phyloP scores from a whole-genome alignment of 2,888 invertebrate genomes.

The Papilio protenor region DNA sequence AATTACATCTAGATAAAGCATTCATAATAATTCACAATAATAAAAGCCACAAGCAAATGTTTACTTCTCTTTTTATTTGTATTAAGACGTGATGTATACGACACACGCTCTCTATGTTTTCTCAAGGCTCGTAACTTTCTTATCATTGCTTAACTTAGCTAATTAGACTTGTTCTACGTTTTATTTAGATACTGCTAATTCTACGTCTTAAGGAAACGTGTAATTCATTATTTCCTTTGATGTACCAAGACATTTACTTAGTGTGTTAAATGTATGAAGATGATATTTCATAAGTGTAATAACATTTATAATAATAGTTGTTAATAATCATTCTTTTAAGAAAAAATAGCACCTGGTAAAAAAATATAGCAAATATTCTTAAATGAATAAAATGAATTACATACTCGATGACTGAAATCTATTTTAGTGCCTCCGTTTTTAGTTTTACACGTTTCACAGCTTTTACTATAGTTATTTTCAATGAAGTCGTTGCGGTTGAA shows the following conservation, averaged over 20 bases:
- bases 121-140: conserved; percentile 31
- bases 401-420: no score
- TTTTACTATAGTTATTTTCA: no score
- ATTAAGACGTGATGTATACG: neutral
- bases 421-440: no score
- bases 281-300: neutral
- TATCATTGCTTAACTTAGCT: conserved; percentile 47
- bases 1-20: no score
- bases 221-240: conserved; percentile 49
- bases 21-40: no score
- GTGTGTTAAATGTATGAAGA: no score
- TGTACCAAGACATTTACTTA: no score
- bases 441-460: no score
- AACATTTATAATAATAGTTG: no score
- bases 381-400: neutral
- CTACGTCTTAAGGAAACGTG: conserved; percentile 47
- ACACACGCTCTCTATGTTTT: conserved; percentile 7
- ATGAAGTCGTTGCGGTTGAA: no score
- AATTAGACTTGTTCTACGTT: conserved; percentile 47
- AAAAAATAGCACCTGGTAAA: neutral
- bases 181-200: conserved; percentile 44
- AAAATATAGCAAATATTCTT: conserved; percentile 1
- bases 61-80: conserved; percentile 13
- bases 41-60: conserved; percentile 4
- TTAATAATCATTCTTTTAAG: neutral